These are phyloP conservation scores for Apis cerana DNA, from an alignment of 1,140 invertebrate species.

Conservation along the genomic window DNA sequence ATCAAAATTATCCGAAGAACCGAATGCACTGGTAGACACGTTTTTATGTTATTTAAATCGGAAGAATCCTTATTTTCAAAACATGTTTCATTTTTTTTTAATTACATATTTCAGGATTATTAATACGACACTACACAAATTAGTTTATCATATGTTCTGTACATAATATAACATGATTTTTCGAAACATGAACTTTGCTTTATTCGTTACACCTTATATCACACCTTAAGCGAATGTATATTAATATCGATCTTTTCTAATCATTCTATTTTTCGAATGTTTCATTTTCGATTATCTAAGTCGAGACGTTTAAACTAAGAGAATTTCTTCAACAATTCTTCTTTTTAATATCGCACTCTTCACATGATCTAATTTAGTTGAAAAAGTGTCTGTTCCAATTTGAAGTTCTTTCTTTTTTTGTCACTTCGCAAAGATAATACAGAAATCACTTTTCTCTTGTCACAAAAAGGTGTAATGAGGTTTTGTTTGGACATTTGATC, in stretches of 20 bases:
- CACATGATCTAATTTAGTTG: not conserved
- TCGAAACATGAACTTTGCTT: not conserved
- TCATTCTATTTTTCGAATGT: not conserved
- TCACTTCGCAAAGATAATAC: not conserved
- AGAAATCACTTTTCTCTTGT: not conserved
- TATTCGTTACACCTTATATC: too few species aligned
- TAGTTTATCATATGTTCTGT: slow-evolving; percentile 7
- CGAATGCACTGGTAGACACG: slow-evolving; percentile 34
- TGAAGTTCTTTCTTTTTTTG: not conserved
- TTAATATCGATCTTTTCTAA: not conserved
- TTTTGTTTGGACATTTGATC: too few species aligned
- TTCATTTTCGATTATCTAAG: not conserved
- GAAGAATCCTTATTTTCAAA: slow-evolving; percentile 15
- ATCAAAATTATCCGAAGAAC: not conserved
- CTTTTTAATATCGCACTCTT: not conserved
- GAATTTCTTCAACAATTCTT: not conserved
- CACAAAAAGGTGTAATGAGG: not conserved
- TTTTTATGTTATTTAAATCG: slow-evolving; percentile 9
- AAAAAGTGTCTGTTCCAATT: not conserved
- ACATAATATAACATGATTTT: not conserved
- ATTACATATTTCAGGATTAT: slow-evolving; percentile 32
- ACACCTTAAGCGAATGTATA: not conserved
- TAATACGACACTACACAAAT: slow-evolving; percentile 16
- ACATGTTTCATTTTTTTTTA: not conserved
- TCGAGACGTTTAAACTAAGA: not conserved